Evolutionary conservation across 2,797 vertebrate genomes (phyloP), one percentile per base, ranked within the genome.

Genomic region (Microctenopoma steveboyesi): DNA sequence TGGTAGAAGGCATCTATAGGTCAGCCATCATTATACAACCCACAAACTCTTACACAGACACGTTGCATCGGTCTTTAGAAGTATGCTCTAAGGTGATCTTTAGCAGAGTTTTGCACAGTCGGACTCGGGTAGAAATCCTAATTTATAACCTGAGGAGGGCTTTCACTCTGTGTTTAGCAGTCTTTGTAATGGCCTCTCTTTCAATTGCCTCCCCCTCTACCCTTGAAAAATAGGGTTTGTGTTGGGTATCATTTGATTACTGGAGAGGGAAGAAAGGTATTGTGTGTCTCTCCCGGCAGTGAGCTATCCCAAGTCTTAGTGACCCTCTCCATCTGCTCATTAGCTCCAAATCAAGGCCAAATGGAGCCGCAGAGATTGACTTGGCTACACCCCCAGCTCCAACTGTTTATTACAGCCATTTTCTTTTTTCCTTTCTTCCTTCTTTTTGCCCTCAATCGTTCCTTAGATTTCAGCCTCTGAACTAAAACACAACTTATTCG

Each of bases 1-100:
- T 98, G 9, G 96, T 97, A 69, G 97, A 98, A 79, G 97, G 97
- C 74, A 94, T 98, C 93, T 98, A 97, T 91, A 98, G 97, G 96
- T 98, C 92, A 64, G 93, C 68, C 7, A 3, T 69, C 11, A 30
- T 68, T 39, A 58, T 13, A 56, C 43, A 59, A 35, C 39, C 58
- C 30, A 48, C 56, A 64, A 39, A 58, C 35, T 59, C 37, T 12
- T 43, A 53, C 11, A 50, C 57, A 65, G 52, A 56, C 42, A 22
- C 40, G 18, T 53, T 47, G 33, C 25, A 64, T 79, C 46, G 52
- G 3, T 72, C 55, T 77, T 47, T 57, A 9, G 69, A 35, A 56
- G 48, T 53, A 14, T 30, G n/a, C 62, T 47, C 59, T 72, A 52
- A 51, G 42, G 37, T 74, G 72, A 54, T 73, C 61, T 76, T 45